Percentiles rank a stretch among this genome's conserved stretches.
Evolutionary conservation across 2,888 invertebrate species (phyloP).

Genomic region (Therioaphis trifolii): DNA sequence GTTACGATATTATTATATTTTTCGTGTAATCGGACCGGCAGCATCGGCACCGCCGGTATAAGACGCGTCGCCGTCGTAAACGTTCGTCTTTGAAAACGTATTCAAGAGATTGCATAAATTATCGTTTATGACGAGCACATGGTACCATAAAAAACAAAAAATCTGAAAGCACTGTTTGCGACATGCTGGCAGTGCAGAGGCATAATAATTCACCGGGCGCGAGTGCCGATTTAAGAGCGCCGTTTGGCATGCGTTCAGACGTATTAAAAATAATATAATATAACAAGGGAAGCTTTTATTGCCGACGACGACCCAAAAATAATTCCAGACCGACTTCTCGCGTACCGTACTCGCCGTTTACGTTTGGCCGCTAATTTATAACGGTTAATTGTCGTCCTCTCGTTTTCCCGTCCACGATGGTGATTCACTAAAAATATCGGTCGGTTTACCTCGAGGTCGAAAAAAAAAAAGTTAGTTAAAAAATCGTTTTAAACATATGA

Average conservation of each 20-base stretch:
- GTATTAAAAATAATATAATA: background rate
- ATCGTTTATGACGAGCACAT: background rate
- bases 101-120: constrained; percentile 27
- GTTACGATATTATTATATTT: too few species aligned
- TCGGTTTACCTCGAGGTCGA: too few species aligned
- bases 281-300: constrained; percentile 16
- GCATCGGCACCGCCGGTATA: too few species aligned
- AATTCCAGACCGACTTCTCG: background rate
- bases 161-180: constrained; percentile 1
- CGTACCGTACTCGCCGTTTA: background rate
- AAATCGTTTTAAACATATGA: too few species aligned
- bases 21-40: too few species aligned
- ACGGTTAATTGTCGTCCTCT: background rate
- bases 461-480: too few species aligned
- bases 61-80: too few species aligned
- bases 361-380: background rate
- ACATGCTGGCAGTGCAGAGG: constrained; percentile 41
- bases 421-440: too few species aligned
- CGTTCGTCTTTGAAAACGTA: background rate
- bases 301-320: background rate
- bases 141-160: constrained; percentile 27
- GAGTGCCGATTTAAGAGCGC: constrained; percentile 42
- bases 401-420: too few species aligned
- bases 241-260: constrained; percentile 55
- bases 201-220: constrained; percentile 29